Evolutionary conservation across 2,113 vertebrate genomes (phyloP), one percentile per base, ranked within the genome.

Genomic region (Phyllostomus discolor): DNA sequence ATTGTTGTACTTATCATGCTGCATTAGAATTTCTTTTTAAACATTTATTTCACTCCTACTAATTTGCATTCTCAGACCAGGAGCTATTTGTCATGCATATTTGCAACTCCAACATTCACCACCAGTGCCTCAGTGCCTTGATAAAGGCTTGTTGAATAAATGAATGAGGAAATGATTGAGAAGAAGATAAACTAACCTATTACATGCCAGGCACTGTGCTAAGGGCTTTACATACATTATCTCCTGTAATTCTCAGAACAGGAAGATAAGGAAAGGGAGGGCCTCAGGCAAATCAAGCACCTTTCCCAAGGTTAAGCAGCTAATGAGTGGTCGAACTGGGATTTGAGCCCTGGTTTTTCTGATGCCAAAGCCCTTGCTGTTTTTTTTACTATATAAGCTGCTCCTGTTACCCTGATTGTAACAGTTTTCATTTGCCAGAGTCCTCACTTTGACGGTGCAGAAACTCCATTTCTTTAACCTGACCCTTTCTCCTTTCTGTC

Each of bases 1-100:
- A 83, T 95, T 95, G 95, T 96, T 97, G 96, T 95, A 87, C 78
- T 96, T 97, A 97, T 75, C 97, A 93, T 83, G 94, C 96, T 96
- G 78, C 62, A 96, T 97, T 95, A 96, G 95, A 94, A 91, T 95
- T 97, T 80, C 93, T 79, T 96, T 95, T 89, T 72, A 83, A 93
- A 93, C 89, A 72, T 95, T 96, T 96, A 93, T 96, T 97, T 98
- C 86, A 95, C 67, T 83, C 82, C 50, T 86, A 33, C 90, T 94
- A 59, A 98, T 97, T 94, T 97, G 96, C 91, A 50, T 41, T 41
- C 48, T 87, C 35, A 72, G 93, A 95, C 90, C 20, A 52, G 73
- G 82, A 96, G 41, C 94, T 96, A 35, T 90, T 97, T 97, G 86
- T 94, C 94, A 97, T 95, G 89, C 95, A 62, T 70, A 92, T 97